A percentile compares a stretch with the other conserved stretches of the same genome.
phyloP scores from a whole-genome alignment of 2,888 invertebrate species.

The Sarcophaga caerulescens region DNA sequence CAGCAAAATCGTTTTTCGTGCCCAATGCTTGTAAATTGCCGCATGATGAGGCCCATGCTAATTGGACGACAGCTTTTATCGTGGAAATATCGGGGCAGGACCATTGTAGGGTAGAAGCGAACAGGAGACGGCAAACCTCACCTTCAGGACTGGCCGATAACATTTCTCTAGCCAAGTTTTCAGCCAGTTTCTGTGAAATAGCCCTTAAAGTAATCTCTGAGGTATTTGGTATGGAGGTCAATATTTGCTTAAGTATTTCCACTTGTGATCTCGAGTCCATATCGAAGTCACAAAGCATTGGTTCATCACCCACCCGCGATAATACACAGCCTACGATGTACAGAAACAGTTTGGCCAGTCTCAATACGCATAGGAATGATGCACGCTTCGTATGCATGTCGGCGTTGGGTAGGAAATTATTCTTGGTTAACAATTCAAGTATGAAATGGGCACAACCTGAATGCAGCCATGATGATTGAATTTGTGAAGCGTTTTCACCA shows the following conservation, averaged over 20 bases:
- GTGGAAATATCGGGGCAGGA: slow-evolving; percentile 88
- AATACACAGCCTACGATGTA: slow-evolving; percentile 92
- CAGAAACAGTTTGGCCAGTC: slow-evolving; percentile 93
- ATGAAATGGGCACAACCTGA: slow-evolving; percentile 85
- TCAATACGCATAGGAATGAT: slow-evolving; percentile 93
- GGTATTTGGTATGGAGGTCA: slow-evolving; percentile 90
- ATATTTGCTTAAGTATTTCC: slow-evolving; percentile 89
- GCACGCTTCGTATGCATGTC: slow-evolving; percentile 89
- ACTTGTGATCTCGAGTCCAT: slow-evolving; percentile 82
- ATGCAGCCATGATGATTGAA: slow-evolving; percentile 85
- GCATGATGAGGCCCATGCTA: slow-evolving; percentile 90
- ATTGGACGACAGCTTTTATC: slow-evolving; percentile 87
- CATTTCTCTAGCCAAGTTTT: slow-evolving; percentile 88
- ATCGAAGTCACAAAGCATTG: slow-evolving; percentile 82
- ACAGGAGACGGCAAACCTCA: slow-evolving; percentile 82
- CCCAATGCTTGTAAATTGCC: slow-evolving; percentile 87
- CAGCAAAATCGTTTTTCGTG: slow-evolving; percentile 82
- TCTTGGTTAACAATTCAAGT: slow-evolving; percentile 91
- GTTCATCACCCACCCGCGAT: slow-evolving; percentile 84
- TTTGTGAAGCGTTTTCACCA: slow-evolving; percentile 85
- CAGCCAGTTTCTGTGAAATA: slow-evolving; percentile 91
- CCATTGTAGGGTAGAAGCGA: slow-evolving; percentile 85
- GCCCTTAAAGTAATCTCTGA: slow-evolving; percentile 92
- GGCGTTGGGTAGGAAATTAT: slow-evolving; percentile 90
- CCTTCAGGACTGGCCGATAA: slow-evolving; percentile 81